A percentile compares a stretch with the other conserved stretches of the same genome.
These are phyloP conservation scores for Eupithecia abbreviata DNA, from an alignment of 2,888 invertebrate genomes.

Conservation along the genomic window DNA sequence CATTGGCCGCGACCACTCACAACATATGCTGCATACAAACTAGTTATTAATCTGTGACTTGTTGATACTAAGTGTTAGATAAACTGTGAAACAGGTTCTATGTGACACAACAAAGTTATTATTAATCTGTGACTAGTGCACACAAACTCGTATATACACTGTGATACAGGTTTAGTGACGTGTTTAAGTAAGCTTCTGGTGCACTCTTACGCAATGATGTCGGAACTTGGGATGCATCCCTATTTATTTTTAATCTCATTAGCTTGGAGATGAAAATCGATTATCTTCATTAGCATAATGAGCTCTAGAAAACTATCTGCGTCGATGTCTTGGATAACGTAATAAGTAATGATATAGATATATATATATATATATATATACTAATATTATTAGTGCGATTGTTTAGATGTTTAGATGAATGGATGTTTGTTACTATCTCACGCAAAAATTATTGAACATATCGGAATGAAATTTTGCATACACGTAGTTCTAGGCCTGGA, in stretches of 20 bases:
- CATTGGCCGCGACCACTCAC: constrained; percentile 68
- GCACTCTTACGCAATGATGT: constrained; percentile 40
- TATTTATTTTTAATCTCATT: constrained; percentile 4
- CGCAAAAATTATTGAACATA: too few species aligned
- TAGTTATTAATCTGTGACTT: not conserved
- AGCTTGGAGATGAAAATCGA: not conserved
- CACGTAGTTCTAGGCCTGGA: too few species aligned
- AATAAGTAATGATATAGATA: too few species aligned
- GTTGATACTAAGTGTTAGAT: constrained; percentile 5
- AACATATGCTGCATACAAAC: constrained; percentile 56
- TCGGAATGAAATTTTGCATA: too few species aligned
- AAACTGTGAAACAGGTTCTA: constrained; percentile 13
- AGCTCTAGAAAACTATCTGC: not conserved
- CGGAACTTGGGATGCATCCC: constrained; percentile 47
- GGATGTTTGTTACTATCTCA: too few species aligned
- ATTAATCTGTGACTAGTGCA: not conserved
- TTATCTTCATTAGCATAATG: not conserved
- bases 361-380: too few species aligned
- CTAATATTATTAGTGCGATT: too few species aligned
- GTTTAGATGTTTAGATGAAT: too few species aligned
- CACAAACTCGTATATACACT: constrained; percentile 2
- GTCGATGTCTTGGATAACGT: not conserved
- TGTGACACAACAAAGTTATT: constrained; percentile 9
- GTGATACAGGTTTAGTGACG: constrained; percentile 13
- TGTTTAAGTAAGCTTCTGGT: not conserved